Base-by-base conservation (phyloP, 2,888 invertebrate genomes). In the Euproctis similis region DNA sequence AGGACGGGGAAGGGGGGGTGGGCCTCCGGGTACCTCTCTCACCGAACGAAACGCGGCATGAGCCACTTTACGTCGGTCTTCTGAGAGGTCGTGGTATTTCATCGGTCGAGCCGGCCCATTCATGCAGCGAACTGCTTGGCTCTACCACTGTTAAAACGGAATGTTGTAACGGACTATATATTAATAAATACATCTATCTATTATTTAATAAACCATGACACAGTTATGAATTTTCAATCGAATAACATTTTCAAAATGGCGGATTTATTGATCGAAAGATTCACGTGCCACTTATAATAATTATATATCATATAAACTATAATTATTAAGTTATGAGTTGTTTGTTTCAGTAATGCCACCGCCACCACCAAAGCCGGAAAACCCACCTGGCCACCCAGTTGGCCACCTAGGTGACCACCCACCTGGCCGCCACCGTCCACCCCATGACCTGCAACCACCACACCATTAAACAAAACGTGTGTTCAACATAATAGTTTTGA, bases 301-400 rank as follows among this genome's bases (percentile, higher is more conserved):
- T 30, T 19, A 21, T 7, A 6, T 26, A 13, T 14, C 8, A 10
- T 10, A 10, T 20, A 24, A 9, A 12, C 20, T 16, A 30, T 8
- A 19, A 24, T 29, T 19, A 13, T 8, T 10, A 26, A 22, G 8
- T 12, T 26, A 22, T 23, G 16, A 21, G 1, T 12, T 5, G 24
- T 26, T 31, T 25, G 7, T 47, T 44, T 8, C 36, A 45, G 48
- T 22, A 29, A 57, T 53, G 52, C 46, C 58, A 18, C 53, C 53
- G 8, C 53, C 53, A 26, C 48, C 46, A 3, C 53, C 21, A 2
- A 21, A 21, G 21, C 36, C 34, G 36, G 36, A 20, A 12, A 41
- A 39, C 24, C 48, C 41, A 0, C 39, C 40, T 4, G 37, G 34
- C 10, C 43, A 42, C 22, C 26, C 24, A 4, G 42, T 36, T 13